Base-by-base conservation (phyloP, 2,888 invertebrate species). In the Julus scandinavius region DNA sequence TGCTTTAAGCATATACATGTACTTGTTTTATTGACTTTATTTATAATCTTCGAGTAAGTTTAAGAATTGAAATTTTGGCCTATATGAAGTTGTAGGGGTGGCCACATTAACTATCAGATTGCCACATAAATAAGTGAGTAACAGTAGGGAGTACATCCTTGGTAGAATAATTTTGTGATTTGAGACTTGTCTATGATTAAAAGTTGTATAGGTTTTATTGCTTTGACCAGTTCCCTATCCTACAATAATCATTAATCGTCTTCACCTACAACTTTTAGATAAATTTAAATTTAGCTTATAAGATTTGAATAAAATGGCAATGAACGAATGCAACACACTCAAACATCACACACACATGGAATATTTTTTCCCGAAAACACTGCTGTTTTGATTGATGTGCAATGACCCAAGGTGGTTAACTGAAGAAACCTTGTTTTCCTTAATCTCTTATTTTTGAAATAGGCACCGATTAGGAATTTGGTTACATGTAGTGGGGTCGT, bases 111-210 rank as follows among this genome's bases (percentile, higher is more conserved):
- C 72, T 29, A 29, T 72, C 72, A 20, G 20, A 72, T 29, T 72
- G 72, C 72, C 72, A 72, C n/a, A 72, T 72, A 72, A 72, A 72
- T 72, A 72, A 72, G 29, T 72, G 72, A 72, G 72, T 9, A 72
- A 72, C 72, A 72, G 72, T 72, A 72, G 72, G 72, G 72, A 72
- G 72, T 72, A 72, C n/a, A 72, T 72, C 72, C 72, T 72, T 72
- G 72, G 29, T 11, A 29, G 72, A 72, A 72, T 72, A 72, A 72
- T 72, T 72, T 72, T 20, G 72, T 72, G 29, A 29, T 72, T 72
- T 72, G 72, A 72, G 72, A 72, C 72, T 72, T 29, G 72, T 20
- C 72, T 9, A n/a, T 72, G 72, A 9, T 29, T 3, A 20, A 29
- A 72, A 72, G 20, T 72, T 72, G 72, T 29, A 72, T 72, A 72